A percentile compares a stretch with the other conserved stretches of the same genome.
These are phyloP conservation scores for Pimephales promelas DNA, from an alignment of 2,113 vertebrate species.

Conservation along the genomic window DNA sequence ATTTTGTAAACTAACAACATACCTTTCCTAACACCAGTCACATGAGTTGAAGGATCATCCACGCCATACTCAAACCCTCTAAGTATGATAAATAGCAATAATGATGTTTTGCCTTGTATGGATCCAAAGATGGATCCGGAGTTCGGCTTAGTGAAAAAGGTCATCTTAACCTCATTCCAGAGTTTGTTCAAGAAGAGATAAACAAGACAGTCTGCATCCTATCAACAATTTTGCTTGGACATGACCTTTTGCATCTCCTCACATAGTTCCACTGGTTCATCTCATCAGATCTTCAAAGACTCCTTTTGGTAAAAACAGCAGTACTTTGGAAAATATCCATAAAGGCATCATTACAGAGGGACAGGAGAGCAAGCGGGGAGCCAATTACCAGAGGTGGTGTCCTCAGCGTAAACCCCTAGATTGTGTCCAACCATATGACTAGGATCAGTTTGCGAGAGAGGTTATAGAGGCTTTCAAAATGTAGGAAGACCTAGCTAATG, in stretches of 20 bases:
- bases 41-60: background rate
- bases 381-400: background rate
- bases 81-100: background rate
- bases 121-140: background rate
- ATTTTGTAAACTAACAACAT: background rate
- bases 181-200: background rate
- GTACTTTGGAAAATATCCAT: background rate
- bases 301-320: background rate
- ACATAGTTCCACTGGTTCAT: background rate
- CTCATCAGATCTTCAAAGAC: background rate
- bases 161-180: background rate
- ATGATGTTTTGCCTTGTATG: background rate
- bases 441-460: background rate
- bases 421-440: background rate
- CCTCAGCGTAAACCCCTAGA: no score
- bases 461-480: background rate
- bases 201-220: slow-evolving; percentile 3
- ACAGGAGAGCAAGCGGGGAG: background rate
- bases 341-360: background rate
- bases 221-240: slow-evolving; percentile 4
- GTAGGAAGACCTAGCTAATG: background rate
- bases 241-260: background rate
- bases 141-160: background rate
- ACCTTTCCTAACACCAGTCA: background rate
- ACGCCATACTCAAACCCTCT: background rate